These are phyloP conservation scores for Chionis minor DNA, from an alignment of 2,113 vertebrate species.

Conservation along the genomic window DNA sequence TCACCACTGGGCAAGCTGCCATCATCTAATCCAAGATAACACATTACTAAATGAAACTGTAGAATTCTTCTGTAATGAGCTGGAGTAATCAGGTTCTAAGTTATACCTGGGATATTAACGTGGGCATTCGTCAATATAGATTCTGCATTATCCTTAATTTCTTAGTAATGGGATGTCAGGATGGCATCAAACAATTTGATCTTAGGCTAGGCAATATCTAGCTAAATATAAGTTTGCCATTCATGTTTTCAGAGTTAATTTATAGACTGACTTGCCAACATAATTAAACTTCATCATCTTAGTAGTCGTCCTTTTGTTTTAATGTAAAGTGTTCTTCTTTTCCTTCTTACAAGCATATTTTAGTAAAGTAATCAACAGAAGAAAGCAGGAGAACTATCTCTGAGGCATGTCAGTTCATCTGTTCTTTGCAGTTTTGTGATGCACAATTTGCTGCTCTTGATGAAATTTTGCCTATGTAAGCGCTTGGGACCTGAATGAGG, in stretches of 20 bases:
- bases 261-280: not conserved
- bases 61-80: not conserved
- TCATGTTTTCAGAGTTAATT: not conserved
- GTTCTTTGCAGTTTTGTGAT: not conserved
- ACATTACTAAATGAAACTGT: not conserved
- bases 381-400: not conserved
- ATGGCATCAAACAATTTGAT: not conserved
- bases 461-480: not conserved
- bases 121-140: not conserved
- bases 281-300: not conserved
- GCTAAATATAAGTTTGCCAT: not conserved
- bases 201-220: not conserved
- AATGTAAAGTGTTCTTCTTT: not conserved
- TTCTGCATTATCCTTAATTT: not conserved
- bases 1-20: not conserved
- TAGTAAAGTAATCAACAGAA: not conserved
- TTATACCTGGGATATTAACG: not conserved
- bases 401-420: not conserved
- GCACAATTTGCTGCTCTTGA: not conserved
- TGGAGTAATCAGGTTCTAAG: not conserved
- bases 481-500: not conserved
- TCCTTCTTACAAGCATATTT: not conserved
- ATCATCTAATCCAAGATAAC: not conserved
- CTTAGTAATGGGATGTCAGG: not conserved
- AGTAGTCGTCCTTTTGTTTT: not conserved